These are phyloP conservation scores for Eupithecia insigniata DNA, from an alignment of 2,888 invertebrate species.

Conservation along the genomic window DNA sequence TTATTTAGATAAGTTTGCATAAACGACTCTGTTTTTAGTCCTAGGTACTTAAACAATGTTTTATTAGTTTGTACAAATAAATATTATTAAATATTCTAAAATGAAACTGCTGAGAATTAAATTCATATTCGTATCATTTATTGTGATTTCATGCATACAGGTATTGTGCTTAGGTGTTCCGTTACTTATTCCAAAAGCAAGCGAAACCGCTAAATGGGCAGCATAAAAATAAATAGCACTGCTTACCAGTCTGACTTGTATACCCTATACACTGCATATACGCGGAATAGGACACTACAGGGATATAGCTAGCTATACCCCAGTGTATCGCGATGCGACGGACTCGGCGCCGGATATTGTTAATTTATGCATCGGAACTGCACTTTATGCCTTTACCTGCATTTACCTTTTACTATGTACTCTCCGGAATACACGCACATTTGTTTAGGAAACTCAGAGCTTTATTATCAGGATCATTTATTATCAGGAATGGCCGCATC, in stretches of 20 bases:
- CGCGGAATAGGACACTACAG: no score
- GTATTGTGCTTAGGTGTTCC: no score
- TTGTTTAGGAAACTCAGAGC: slow-evolving; percentile 10
- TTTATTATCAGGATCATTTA: not conserved
- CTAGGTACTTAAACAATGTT: no score
- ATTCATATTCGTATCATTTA: no score
- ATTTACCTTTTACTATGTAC: slow-evolving; percentile 2
- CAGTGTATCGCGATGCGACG: not conserved
- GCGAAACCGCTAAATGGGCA: not conserved
- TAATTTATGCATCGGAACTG: slow-evolving; percentile 37
- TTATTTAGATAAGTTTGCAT: no score
- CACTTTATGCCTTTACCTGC: slow-evolving; percentile 23
- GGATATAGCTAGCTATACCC: not conserved
- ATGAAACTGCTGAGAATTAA: not conserved
- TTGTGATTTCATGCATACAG: no score
- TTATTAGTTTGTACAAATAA: no score
- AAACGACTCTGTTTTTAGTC: no score
- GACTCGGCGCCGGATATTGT: slow-evolving; percentile 30
- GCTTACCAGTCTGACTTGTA: not conserved
- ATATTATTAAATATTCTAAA: not conserved
- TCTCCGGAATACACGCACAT: slow-evolving; percentile 8
- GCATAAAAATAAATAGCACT: not conserved
- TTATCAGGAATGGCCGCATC: no score
- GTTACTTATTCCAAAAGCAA: not conserved
- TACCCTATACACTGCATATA: no score